Evolutionary conservation across 2,888 invertebrate genomes (phyloP), one percentile per base, ranked within the genome.

Genomic region (Coremacera marginata): DNA sequence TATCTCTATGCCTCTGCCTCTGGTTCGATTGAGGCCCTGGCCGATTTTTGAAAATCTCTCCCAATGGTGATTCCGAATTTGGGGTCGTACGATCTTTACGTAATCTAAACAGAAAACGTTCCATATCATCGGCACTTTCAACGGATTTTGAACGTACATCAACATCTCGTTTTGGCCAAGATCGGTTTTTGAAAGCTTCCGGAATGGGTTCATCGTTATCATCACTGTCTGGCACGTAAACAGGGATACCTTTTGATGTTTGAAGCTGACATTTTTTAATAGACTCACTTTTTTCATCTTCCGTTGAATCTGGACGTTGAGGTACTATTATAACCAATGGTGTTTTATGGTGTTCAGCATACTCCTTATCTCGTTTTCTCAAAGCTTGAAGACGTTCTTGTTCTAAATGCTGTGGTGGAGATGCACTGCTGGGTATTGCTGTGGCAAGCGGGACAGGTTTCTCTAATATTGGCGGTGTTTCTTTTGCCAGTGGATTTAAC

Each of bases 401-500:
- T 11, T 52, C 44, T 8, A 8, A 25, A 4, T 19, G 77, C 86
- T 87, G 86, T 86, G 86, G 85, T 84, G 87, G 85, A 84, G 85
- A 85, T 60, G 86, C 87, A 70, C 85, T 86, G 75, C 85, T 86
- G n/a, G n/a, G n/a, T n/a, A n/a, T n/a, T 86, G 82, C n/a, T n/a
- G n/a, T n/a, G n/a, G n/a, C n/a, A n/a, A n/a, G n/a, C n/a, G n/a
- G n/a, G n/a, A n/a, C n/a, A n/a, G 87, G 86, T 49, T 83, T 83
- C 68, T 84, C 82, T 44, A 82, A 62, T 0, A 80, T 77, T 11
- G 76, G 78, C 60, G 57, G 9, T 5, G 44, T 44, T 37, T 37
- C 37, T 37, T 37, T 37, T 37, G 37, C 37, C 37, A 37, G 37
- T 37, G 37, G 8, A 37, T 5, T 31, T 3, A 31, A 31, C 5